These are phyloP conservation scores for Tachystola acroxantha DNA, from an alignment of 2,888 invertebrate species.

Conservation along the genomic window DNA sequence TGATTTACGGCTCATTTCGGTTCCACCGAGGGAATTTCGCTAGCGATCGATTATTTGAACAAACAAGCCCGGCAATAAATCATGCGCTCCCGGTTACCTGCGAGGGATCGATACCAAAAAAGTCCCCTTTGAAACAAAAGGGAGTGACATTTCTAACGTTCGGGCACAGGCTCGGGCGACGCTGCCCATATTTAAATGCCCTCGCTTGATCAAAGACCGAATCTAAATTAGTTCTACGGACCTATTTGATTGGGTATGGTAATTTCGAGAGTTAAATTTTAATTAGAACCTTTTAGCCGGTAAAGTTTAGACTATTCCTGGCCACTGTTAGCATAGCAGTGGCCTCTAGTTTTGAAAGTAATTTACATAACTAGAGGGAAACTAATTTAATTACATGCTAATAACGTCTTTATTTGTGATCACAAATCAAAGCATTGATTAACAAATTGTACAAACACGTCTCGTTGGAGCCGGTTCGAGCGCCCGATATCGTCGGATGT, in stretches of 20 bases:
- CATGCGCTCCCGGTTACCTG: constrained; percentile 72
- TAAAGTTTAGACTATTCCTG: constrained; percentile 7
- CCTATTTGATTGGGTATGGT: constrained; percentile 12
- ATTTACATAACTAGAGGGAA: constrained; percentile 5
- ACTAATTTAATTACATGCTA: constrained; percentile 6
- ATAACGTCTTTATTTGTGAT: constrained; percentile 1
- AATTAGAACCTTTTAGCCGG: constrained; percentile 9
- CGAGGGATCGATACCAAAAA: constrained; percentile 66
- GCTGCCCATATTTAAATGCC: constrained; percentile 19
- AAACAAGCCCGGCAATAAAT: constrained; percentile 73
- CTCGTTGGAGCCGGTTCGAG: constrained; percentile 2
- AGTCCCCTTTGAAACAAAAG: constrained; percentile 61
- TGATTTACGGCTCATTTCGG: constrained; percentile 31
- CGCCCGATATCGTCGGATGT: constrained; percentile 6
- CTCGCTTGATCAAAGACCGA: constrained; percentile 10
- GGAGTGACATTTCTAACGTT: constrained; percentile 60
- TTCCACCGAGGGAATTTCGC: constrained; percentile 27
- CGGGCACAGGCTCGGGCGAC: constrained; percentile 19
- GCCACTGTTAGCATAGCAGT: not conserved
- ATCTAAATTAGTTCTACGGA: constrained; percentile 10
- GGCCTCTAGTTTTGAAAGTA: constrained; percentile 2
- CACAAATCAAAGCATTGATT: constrained; percentile 6
- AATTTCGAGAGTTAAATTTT: constrained; percentile 11
- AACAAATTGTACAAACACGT: constrained; percentile 4
- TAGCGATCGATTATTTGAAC: constrained; percentile 72